phyloP scores from a whole-genome alignment of 2,888 invertebrate genomes.

The Synanthedon andrenaeformis region DNA sequence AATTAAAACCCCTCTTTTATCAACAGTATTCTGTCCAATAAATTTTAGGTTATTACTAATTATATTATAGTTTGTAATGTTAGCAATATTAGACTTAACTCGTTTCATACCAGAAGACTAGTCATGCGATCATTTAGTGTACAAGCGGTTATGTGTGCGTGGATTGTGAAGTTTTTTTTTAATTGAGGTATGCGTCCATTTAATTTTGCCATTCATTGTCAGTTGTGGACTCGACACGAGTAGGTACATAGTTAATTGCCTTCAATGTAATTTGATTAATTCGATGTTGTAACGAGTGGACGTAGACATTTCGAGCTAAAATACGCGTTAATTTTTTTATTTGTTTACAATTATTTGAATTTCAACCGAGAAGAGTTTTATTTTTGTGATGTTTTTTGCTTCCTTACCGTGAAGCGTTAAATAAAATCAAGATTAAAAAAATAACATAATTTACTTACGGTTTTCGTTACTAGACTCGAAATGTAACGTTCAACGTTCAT shows the following conservation, averaged over 20 bases:
- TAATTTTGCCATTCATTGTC: background rate
- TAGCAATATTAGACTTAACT: constrained; percentile 8
- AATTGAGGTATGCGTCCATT: background rate
- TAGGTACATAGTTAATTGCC: background rate
- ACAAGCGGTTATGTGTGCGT: background rate
- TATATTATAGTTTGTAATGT: background rate
- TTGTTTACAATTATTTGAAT: too few relatives aligned
- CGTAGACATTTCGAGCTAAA: too few relatives aligned
- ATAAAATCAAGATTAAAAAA: too few relatives aligned
- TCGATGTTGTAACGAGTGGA: background rate
- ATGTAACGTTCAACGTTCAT: too few relatives aligned
- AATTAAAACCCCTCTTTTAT: background rate
- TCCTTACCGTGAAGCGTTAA: too few relatives aligned
- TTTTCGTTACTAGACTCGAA: too few relatives aligned
- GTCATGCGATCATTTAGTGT: constrained; percentile 18
- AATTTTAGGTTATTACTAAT: constrained; percentile 9
- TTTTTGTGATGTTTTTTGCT: too few relatives aligned
- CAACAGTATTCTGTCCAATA: constrained; percentile 15
- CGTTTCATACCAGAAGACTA: constrained; percentile 23
- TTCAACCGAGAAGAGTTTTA: too few relatives aligned
- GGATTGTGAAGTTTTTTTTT: background rate
- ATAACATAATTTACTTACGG: too few relatives aligned
- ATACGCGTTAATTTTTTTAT: too few relatives aligned
- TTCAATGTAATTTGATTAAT: background rate
- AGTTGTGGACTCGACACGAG: background rate